Evolutionary conservation across 1,140 invertebrate species (phyloP), one percentile per base, ranked within the genome.

Genomic region (Lasioglossum baleicum): DNA sequence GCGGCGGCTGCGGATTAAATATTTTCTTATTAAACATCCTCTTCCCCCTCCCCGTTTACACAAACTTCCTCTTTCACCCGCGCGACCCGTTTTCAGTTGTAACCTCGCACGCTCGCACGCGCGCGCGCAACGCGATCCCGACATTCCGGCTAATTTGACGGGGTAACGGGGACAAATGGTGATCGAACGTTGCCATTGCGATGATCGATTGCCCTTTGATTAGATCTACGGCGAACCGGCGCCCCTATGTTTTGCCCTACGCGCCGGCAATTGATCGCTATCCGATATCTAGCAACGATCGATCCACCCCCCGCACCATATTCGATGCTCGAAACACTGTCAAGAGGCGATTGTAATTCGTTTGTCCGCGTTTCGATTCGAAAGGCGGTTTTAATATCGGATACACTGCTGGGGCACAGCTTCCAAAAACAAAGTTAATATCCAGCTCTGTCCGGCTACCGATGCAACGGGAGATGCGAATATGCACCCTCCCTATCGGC

Each of bases 1-100:
- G 80, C 80, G 35, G 35, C 35, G 35, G 56, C 60, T 77, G 80
- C 80, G 80, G 72, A 70, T 81, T 81, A 77, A 81, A 81, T 77
- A 77, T 81, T 78, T 81, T 78, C 80, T 81, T 77, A 75, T 81
- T 80, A 83, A 81, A 76, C 68, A 69, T 40, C 26, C 65, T 22
- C 40, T 15, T 4, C 5, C 44, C 13, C 44, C 2, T 10, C 2
- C 44, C 8, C 10, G 44, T 13, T 10, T 48, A 35, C 44, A 13
- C 44, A 13, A 10, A 13, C 8, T 7, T 11, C n/a, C 31, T 5
- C 31, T 15, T 40, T 40, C 17, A 26, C n/a, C n/a, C 26, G n/a
- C 26, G 26, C 51, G 44, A 42, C 8, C 17, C 7, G 11, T 48
- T 35, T 35, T 35, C 13, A 53, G 17, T 17, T 5, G 51, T 10